Conservation (phyloP, 2,888 invertebrate genomes). For the Allacma fusca region DNA sequence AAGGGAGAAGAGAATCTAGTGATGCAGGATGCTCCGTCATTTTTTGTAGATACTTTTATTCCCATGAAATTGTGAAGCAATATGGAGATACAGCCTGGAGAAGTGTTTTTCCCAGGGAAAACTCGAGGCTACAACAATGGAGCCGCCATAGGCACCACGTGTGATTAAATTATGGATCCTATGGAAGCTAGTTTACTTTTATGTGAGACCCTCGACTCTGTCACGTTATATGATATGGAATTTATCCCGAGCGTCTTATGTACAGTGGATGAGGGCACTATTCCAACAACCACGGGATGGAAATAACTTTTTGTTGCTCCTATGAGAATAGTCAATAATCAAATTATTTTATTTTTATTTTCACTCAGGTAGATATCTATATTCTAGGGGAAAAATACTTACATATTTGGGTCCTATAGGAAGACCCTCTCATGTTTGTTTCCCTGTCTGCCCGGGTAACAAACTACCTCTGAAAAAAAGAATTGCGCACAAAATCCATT, state of each 20-base stretch:
- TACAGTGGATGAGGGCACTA: too few species aligned
- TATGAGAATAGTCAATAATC: conserved; percentile 5
- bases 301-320: conserved; percentile 8
- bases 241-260: too few species aligned
- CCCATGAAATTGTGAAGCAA: neutral
- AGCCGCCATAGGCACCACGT: neutral
- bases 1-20: too few species aligned
- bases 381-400: too few species aligned
- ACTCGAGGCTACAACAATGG: neutral
- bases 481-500: too few species aligned
- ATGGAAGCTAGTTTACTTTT: neutral
- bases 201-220: neutral
- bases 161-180: conserved; percentile 6
- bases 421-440: too few species aligned
- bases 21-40: too few species aligned
- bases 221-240: too few species aligned
- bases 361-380: neutral
- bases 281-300: neutral
- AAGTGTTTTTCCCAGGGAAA: neutral
- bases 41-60: too few species aligned
- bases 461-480: too few species aligned
- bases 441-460: too few species aligned
- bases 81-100: neutral
- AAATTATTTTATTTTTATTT: conserved; percentile 11
- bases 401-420: too few species aligned